Percentiles rank a stretch among this genome's conserved stretches.
Conservation (phyloP, 2,113 vertebrate species). For the Esox niger region DNA sequence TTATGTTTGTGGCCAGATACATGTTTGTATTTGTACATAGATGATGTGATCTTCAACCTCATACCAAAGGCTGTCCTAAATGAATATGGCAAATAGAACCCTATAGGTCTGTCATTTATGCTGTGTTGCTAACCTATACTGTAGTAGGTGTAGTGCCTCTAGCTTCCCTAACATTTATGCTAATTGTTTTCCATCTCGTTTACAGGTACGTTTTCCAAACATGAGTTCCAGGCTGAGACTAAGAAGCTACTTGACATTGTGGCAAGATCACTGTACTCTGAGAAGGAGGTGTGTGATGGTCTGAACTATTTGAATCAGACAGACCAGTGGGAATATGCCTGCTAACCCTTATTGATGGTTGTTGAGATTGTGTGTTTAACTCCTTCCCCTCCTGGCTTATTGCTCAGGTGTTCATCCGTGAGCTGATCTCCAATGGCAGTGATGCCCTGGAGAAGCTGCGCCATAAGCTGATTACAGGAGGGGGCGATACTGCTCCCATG, state of each 20-base stretch:
- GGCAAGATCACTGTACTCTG: slow-evolving; percentile 91
- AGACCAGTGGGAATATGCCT: not conserved
- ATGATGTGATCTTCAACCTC: not conserved
- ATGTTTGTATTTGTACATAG: too few species aligned
- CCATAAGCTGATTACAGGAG: slow-evolving; percentile 77
- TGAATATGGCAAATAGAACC: not conserved
- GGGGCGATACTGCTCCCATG: slow-evolving; percentile 78
- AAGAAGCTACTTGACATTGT: slow-evolving; percentile 97
- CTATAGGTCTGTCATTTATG: too few species aligned
- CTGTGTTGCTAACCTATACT: not conserved
- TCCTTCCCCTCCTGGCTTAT: not conserved
- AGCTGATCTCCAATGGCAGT: slow-evolving; percentile 93
- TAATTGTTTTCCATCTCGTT: slow-evolving; percentile 27
- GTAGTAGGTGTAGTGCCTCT: not conserved
- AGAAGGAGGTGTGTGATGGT: slow-evolving; percentile 85
- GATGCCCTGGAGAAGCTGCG: slow-evolving; percentile 94
- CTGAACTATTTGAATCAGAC: not conserved
- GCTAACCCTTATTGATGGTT: not conserved
- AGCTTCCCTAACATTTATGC: not conserved
- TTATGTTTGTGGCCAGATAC: too few species aligned
- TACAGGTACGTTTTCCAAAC: slow-evolving; percentile 82
- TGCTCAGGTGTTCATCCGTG: slow-evolving; percentile 91
- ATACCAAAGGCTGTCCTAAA: not conserved
- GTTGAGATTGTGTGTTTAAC: not conserved
- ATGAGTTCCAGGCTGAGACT: slow-evolving; percentile 96